phyloP scores from a whole-genome alignment of 2,888 invertebrate species.

The Panzeria rudis region DNA sequence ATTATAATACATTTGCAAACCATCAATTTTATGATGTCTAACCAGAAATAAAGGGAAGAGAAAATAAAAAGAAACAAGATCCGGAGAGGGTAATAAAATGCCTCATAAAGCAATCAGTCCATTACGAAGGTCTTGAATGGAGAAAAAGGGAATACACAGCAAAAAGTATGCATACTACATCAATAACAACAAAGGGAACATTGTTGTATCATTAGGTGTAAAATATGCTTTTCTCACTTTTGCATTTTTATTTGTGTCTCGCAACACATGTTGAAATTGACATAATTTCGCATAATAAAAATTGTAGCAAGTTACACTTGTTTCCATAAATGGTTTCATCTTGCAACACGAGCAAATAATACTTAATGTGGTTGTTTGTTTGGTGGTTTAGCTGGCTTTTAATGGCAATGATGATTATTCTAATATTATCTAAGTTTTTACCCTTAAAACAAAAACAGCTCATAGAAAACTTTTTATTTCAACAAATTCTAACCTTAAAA shows the following conservation, averaged over 20 bases:
- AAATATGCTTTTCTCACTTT: constrained; percentile 75
- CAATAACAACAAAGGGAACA: constrained; percentile 45
- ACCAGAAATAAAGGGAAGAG: constrained; percentile 50
- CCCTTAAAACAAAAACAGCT: constrained; percentile 52
- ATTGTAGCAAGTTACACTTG: constrained; percentile 63
- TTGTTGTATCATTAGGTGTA: constrained; percentile 73
- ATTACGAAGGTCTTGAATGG: constrained; percentile 75
- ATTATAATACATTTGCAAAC: constrained; percentile 71
- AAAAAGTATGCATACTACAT: constrained; percentile 36
- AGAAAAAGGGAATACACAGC: not conserved
- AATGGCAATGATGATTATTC: constrained; percentile 60
- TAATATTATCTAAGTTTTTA: constrained; percentile 48
- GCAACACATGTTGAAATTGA: constrained; percentile 83
- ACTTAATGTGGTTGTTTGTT: constrained; percentile 59
- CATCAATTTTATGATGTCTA: constrained; percentile 67
- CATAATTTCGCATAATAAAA: constrained; percentile 78
- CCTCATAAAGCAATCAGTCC: constrained; percentile 82
- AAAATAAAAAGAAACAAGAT: constrained; percentile 24
- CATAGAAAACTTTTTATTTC: constrained; percentile 30
- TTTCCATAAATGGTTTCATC: constrained; percentile 48
- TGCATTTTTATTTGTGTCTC: constrained; percentile 72
- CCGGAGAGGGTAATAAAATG: constrained; percentile 79
- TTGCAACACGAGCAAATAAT: not conserved
- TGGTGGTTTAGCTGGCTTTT: constrained; percentile 66
- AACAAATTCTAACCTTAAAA: constrained; percentile 49